phyloP scores from a whole-genome alignment of 1,140 invertebrate genomes.

The Oreohelix idahoensis region DNA sequence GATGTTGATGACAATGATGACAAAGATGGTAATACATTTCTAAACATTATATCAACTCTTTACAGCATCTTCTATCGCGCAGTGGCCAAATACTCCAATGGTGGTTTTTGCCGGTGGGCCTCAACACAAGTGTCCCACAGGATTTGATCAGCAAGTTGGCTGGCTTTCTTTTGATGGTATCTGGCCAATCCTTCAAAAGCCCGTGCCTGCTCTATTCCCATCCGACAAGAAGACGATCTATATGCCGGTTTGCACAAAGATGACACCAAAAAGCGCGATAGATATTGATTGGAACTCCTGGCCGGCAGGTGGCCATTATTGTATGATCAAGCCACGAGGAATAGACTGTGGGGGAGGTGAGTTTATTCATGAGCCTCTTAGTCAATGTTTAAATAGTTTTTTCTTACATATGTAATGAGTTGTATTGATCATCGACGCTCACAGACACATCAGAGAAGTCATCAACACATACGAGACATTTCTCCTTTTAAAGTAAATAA shows the following conservation, averaged over 20 bases:
- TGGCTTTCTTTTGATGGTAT: neutral
- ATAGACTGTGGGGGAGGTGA: neutral
- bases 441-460: too few relatives aligned
- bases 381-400: too few relatives aligned
- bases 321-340: neutral
- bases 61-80: neutral
- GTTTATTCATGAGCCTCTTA: too few relatives aligned
- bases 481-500: too few relatives aligned
- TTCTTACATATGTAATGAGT: too few relatives aligned
- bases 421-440: too few relatives aligned
- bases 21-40: too few relatives aligned
- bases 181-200: neutral
- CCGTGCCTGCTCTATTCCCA: neutral
- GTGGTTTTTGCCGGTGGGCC: neutral
- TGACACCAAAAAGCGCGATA: neutral
- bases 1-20: too few relatives aligned
- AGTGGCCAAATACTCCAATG: constrained; percentile 5
- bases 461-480: too few relatives aligned
- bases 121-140: neutral
- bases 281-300: neutral
- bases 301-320: neutral
- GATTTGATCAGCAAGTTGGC: neutral
- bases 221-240: neutral
- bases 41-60: neutral
- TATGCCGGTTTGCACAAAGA: neutral